Percentiles rank a stretch among this genome's conserved stretches.
Conservation (phyloP, 2,797 vertebrate species). For the Sebastes iracundus region DNA sequence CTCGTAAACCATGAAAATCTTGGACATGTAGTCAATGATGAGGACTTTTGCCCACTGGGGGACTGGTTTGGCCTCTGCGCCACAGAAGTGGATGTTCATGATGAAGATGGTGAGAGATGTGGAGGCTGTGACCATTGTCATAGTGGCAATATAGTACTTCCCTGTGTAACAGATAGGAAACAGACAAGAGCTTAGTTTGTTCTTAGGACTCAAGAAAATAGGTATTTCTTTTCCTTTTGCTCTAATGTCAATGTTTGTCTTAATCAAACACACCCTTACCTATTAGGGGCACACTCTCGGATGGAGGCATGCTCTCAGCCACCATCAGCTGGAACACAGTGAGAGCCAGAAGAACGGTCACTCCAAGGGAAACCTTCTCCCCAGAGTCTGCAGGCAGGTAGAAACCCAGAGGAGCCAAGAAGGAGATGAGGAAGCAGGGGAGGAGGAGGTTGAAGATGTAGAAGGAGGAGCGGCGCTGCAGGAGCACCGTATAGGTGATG, state of each 20-base stretch:
- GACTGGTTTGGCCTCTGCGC: slow-evolving; percentile 94
- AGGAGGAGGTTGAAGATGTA: slow-evolving; percentile 97
- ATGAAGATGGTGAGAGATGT: slow-evolving; percentile 97
- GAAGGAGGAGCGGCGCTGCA: slow-evolving; percentile 95
- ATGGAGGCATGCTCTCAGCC: slow-evolving; percentile 98
- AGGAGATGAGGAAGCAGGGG: slow-evolving; percentile 96
- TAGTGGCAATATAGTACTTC: slow-evolving; percentile 93
- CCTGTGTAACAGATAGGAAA: slow-evolving; percentile 51
- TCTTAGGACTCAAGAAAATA: background rate
- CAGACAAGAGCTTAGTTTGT: background rate
- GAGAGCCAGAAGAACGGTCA: slow-evolving; percentile 95
- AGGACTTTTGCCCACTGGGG: slow-evolving; percentile 95
- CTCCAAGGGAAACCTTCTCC: slow-evolving; percentile 96
- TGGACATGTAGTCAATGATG: slow-evolving; percentile 97
- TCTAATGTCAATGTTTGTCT: background rate
- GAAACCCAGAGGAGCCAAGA: slow-evolving; percentile 95
- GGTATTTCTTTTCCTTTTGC: background rate
- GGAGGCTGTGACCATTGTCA: slow-evolving; percentile 98
- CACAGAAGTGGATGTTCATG: slow-evolving; percentile 98
- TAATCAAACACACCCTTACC: slow-evolving; percentile 78
- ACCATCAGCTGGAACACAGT: slow-evolving; percentile 99
- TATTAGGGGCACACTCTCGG: slow-evolving; percentile 96
- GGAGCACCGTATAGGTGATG: slow-evolving; percentile 93
- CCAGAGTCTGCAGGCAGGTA: slow-evolving; percentile 97
- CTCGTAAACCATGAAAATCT: slow-evolving; percentile 95